A percentile compares a stretch with the other conserved stretches of the same genome.
These are phyloP conservation scores for Melanerpes formicivorus DNA, from an alignment of 2,113 vertebrate species.

Conservation along the genomic window DNA sequence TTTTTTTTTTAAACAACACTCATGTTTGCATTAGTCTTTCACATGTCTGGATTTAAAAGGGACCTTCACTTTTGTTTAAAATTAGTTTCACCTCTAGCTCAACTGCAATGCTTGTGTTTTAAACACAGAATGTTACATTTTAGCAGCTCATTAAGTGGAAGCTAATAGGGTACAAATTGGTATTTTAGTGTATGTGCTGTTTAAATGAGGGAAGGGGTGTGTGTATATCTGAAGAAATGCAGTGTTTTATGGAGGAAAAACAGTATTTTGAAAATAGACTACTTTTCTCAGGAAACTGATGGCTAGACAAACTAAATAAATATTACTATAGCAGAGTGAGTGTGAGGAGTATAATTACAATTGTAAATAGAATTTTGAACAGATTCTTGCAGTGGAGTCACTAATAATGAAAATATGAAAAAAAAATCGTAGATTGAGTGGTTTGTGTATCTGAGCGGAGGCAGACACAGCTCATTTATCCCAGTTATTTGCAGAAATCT, in stretches of 20 bases:
- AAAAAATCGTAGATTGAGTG: neutral
- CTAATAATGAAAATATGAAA: neutral
- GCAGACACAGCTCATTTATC: neutral
- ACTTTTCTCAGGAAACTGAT: fast-evolving
- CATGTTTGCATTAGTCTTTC: neutral
- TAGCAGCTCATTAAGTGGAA: neutral
- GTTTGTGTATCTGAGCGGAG: neutral
- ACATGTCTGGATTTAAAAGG: neutral
- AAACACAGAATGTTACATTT: neutral
- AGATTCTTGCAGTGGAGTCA: neutral
- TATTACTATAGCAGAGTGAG: neutral
- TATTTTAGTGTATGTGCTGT: neutral
- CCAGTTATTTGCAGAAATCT: neutral
- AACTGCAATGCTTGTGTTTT: neutral
- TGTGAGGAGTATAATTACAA: neutral
- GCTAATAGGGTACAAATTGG: neutral
- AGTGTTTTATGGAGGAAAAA: neutral
- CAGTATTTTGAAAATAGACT: neutral
- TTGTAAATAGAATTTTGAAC: neutral
- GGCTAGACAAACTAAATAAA: neutral
- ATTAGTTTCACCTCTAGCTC: neutral
- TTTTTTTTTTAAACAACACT: neutral
- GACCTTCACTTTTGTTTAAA: neutral
- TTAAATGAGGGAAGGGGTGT: neutral
- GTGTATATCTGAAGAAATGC: neutral